These are phyloP conservation scores for Prosopocoilus inquinatus DNA, from an alignment of 2,888 invertebrate species.

Conservation along the genomic window DNA sequence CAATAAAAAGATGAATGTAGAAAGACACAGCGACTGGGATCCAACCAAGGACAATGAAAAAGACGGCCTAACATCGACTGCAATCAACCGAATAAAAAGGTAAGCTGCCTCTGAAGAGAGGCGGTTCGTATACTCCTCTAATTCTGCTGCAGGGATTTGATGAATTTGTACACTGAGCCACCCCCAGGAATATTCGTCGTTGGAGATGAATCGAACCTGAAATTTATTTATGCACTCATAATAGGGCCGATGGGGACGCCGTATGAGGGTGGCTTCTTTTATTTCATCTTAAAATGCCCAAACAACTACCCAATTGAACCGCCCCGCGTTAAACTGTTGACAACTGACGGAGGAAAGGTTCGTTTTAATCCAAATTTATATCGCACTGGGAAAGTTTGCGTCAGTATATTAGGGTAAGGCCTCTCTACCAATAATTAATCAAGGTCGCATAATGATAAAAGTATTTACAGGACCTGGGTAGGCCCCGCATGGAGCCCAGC, in stretches of 20 bases:
- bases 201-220: constrained; percentile 55
- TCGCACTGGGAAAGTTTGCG: constrained; percentile 59
- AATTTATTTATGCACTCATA: constrained; percentile 57
- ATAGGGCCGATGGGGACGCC: constrained; percentile 62
- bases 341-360: constrained; percentile 58
- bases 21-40: constrained; percentile 22
- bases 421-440: background rate
- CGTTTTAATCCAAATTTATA: constrained; percentile 65
- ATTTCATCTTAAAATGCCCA: constrained; percentile 55
- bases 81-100: constrained; percentile 27
- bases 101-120: background rate
- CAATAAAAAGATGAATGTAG: background rate
- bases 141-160: constrained; percentile 51
- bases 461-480: constrained; percentile 52
- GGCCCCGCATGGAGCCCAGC: constrained; percentile 61
- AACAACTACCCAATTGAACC: constrained; percentile 58
- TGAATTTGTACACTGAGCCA: constrained; percentile 57
- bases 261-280: constrained; percentile 58
- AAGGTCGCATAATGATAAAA: background rate
- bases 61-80: constrained; percentile 21
- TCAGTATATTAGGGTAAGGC: constrained; percentile 56
- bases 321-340: constrained; percentile 59
- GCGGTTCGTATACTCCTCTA: background rate
- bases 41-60: constrained; percentile 21
- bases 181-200: constrained; percentile 58